Percentiles rank a stretch among this genome's conserved stretches.
Conservation (phyloP, 2,113 vertebrate species). For the Lasiurus borealis region DNA sequence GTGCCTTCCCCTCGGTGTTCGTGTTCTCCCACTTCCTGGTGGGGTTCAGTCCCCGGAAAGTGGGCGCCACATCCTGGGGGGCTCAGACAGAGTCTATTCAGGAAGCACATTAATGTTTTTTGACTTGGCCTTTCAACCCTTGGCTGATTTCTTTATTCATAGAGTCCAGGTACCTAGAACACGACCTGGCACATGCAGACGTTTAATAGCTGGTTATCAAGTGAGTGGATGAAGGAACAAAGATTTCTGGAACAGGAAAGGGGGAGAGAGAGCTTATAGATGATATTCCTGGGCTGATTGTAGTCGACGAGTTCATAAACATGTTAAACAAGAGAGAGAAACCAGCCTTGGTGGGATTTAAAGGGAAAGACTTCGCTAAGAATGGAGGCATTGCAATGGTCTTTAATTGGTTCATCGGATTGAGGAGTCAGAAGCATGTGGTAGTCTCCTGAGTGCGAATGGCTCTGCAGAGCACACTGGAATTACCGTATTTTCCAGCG, state of each 20-base stretch:
- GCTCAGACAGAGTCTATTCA: background rate
- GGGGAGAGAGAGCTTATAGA: background rate
- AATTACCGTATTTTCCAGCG: too few species aligned
- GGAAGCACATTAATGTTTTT: background rate
- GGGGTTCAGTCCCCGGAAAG: background rate
- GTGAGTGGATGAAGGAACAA: background rate
- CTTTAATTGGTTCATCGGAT: too few species aligned
- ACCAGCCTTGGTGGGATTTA: background rate
- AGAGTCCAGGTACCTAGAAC: background rate
- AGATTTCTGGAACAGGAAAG: background rate
- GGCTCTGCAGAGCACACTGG: background rate
- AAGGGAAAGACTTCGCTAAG: background rate
- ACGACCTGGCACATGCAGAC: background rate
- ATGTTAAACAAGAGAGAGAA: background rate
- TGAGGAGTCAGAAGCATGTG: too few species aligned
- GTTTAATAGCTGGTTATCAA: constrained; percentile 17
- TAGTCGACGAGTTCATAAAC: background rate
- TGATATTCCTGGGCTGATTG: constrained; percentile 57
- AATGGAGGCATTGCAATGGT: too few species aligned
- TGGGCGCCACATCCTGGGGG: background rate
- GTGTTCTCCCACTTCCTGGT: background rate
- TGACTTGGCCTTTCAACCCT: background rate
- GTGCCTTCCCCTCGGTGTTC: background rate
- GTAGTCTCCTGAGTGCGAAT: background rate
- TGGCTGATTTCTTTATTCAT: background rate